Percentiles rank a stretch among this genome's conserved stretches.
Conservation (phyloP, 2,797 vertebrate genomes). For the Argya squamiceps region DNA sequence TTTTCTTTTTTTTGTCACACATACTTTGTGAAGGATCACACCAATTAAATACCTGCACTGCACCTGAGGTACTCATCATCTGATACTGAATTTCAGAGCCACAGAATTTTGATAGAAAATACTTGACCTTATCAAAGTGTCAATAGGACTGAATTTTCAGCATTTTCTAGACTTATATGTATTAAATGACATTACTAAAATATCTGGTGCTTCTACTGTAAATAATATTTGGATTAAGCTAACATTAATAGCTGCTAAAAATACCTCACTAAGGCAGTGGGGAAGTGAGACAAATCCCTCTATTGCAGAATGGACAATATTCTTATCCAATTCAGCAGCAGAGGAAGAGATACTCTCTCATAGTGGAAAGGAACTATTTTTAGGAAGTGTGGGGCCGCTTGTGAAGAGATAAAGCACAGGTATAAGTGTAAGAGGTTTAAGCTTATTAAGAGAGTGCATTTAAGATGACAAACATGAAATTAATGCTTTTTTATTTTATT, state of each 20-base stretch:
- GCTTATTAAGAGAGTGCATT: slow-evolving; percentile 38
- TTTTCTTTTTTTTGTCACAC: background rate
- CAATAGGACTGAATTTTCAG: slow-evolving; percentile 50
- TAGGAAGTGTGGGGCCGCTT: background rate
- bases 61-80: background rate
- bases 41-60: background rate
- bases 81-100: background rate
- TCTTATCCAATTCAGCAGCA: slow-evolving; percentile 62
- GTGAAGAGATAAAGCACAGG: slow-evolving; percentile 52
- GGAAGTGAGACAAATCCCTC: slow-evolving; percentile 63
- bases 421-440: slow-evolving; percentile 57
- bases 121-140: slow-evolving; percentile 39
- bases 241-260: slow-evolving; percentile 61
- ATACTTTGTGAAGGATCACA: background rate
- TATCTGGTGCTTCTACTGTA: slow-evolving; percentile 47
- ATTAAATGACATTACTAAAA: slow-evolving; percentile 44
- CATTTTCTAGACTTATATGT: slow-evolving; percentile 34
- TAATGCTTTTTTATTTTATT: slow-evolving; percentile 16
- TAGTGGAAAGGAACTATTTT: slow-evolving; percentile 50
- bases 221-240: slow-evolving; percentile 72
- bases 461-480: slow-evolving; percentile 65
- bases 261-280: slow-evolving; percentile 23
- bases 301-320: slow-evolving; percentile 68
- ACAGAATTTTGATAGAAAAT: background rate
- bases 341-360: background rate